phyloP scores from a whole-genome alignment of 2,888 invertebrate species.

The Nomada fabriciana region DNA sequence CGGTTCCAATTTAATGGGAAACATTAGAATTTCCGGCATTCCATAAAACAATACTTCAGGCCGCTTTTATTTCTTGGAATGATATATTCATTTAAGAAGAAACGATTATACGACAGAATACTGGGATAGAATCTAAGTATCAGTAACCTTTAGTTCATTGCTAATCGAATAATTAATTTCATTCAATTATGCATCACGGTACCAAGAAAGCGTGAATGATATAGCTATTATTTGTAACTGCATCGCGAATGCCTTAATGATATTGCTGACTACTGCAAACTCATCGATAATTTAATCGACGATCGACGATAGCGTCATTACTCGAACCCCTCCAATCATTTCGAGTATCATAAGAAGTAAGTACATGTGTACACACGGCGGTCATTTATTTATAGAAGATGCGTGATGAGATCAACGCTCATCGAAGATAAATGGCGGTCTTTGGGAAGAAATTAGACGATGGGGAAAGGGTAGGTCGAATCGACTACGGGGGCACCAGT shows the following conservation, averaged over 20 bases:
- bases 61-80: not conserved
- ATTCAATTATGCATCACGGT: not conserved
- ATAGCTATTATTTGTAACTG: too few species aligned
- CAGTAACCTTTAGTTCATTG: not conserved
- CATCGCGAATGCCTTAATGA: not conserved
- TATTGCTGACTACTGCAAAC: not conserved
- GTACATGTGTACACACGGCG: not conserved
- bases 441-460: constrained; percentile 25
- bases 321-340: not conserved
- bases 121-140: not conserved
- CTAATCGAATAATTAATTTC: not conserved
- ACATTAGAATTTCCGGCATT: constrained; percentile 16
- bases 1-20: constrained; percentile 19
- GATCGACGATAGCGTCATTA: constrained; percentile 7
- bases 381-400: constrained; percentile 30
- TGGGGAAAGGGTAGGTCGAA: constrained; percentile 4
- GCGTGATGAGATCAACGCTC: constrained; percentile 14
- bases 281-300: not conserved
- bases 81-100: not conserved
- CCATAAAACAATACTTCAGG: not conserved
- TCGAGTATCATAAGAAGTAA: not conserved
- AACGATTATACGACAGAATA: not conserved
- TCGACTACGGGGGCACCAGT: constrained; percentile 17
- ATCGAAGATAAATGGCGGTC: constrained; percentile 36
- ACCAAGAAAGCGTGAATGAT: not conserved